Evolutionary conservation across 37 sponge, comb jelly and placozoan genomes (phyloP).

Genomic region (Petrosia ficiformis): DNA sequence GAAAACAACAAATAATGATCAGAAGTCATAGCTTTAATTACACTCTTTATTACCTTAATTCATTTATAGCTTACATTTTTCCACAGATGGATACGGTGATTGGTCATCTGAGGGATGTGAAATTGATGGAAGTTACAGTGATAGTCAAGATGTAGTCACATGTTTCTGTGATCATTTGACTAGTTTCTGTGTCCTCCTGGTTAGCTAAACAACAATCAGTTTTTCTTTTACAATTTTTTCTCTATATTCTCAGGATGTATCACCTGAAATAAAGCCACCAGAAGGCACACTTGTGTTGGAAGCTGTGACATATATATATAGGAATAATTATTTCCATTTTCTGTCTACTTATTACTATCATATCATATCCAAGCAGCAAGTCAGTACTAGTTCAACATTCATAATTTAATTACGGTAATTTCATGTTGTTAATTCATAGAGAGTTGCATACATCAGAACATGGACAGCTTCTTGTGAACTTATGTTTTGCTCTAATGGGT

Average conservation of each 20-base stretch:
- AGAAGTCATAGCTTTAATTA: too few species aligned
- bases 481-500: slow-evolving; percentile 7
- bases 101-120: background rate
- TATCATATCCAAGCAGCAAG: slow-evolving; percentile 11
- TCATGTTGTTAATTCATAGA: background rate
- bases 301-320: background rate
- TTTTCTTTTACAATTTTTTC: too few species aligned
- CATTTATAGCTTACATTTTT: too few species aligned
- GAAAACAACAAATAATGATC: too few species aligned
- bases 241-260: background rate
- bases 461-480: background rate
- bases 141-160: background rate
- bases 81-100: background rate
- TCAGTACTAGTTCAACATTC: too few species aligned
- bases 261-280: background rate
- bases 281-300: background rate
- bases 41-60: too few species aligned
- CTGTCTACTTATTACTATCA: slow-evolving; percentile 5
- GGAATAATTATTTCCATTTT: slow-evolving; percentile 1
- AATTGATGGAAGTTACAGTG: background rate
- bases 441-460: background rate
- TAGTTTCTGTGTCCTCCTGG: background rate
- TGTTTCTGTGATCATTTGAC: background rate
- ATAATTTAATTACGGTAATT: too few species aligned
- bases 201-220: too few species aligned